A percentile compares a stretch with the other conserved stretches of the same genome.
Evolutionary conservation across 1,140 invertebrate genomes (phyloP).

Genomic region (Helicoverpa zea): DNA sequence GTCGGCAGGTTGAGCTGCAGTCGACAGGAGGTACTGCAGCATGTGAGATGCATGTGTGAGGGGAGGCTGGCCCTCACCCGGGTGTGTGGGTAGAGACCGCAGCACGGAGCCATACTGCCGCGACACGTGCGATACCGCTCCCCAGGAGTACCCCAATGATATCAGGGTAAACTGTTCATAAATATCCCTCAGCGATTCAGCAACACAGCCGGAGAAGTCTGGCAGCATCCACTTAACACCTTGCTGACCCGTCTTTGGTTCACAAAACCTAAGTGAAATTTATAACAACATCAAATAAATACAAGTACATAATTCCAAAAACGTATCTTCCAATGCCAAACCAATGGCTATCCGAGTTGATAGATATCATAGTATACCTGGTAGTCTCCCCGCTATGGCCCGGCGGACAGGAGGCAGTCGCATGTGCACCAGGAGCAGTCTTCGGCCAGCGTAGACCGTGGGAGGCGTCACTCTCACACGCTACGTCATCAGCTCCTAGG

Average conservation of each 20-base stretch:
- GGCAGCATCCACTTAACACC: conserved; percentile 91
- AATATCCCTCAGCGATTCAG: conserved; percentile 88
- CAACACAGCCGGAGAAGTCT: conserved; percentile 91
- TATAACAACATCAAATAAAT: not conserved
- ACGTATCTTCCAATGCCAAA: not conserved
- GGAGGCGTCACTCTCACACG: conserved; percentile 70
- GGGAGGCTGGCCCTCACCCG: conserved; percentile 86
- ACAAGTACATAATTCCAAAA: not conserved
- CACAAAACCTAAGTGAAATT: conserved; percentile 78
- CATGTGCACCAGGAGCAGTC: conserved; percentile 81
- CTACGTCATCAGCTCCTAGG: conserved; percentile 70
- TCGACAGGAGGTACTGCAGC: conserved; percentile 75
- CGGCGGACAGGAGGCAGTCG: conserved; percentile 75
- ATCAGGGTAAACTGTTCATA: conserved; percentile 89
- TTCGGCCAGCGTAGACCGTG: conserved; percentile 82
- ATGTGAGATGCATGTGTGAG: conserved; percentile 72
- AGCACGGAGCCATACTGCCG: conserved; percentile 85
- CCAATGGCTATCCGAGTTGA: not conserved
- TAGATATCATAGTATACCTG: conserved; percentile 61
- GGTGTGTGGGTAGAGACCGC: conserved; percentile 85
- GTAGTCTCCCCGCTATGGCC: conserved; percentile 81
- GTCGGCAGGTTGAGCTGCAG: conserved; percentile 67
- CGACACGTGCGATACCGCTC: conserved; percentile 81
- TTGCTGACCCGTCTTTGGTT: conserved; percentile 80
- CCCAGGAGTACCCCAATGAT: conserved; percentile 90